Evolutionary conservation across 2,797 vertebrate genomes (phyloP).

Genomic region (Sebastes vulpes): DNA sequence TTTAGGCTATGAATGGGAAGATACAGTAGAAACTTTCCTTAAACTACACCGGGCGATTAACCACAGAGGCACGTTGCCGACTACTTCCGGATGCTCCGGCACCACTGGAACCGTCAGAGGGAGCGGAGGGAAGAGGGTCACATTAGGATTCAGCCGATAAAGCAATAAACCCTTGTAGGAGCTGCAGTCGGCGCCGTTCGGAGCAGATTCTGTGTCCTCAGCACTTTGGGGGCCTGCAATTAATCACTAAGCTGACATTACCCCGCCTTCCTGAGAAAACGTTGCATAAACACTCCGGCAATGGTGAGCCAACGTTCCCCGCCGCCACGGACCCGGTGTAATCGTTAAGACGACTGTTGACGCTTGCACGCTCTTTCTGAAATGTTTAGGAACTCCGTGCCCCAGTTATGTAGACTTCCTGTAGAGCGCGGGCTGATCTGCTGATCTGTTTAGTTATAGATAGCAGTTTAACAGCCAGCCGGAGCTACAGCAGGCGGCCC

Average conservation of each 20-base stretch:
- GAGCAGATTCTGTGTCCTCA: conserved; percentile 79
- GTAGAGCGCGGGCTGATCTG: conserved; percentile 25
- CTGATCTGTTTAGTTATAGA: conserved; percentile 54
- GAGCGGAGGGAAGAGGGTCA: conserved; percentile 58
- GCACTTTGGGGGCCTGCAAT: conserved; percentile 77
- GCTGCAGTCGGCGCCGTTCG: conserved; percentile 72
- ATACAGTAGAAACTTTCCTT: conserved; percentile 29
- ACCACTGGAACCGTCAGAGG: conserved; percentile 48
- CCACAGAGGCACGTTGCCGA: conserved; percentile 33
- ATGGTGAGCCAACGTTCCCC: conserved; percentile 44
- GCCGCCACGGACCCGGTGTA: conserved; percentile 26
- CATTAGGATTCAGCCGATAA: conserved; percentile 82
- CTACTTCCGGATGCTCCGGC: conserved; percentile 48
- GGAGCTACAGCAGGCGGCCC: conserved; percentile 21
- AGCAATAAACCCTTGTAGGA: conserved; percentile 79
- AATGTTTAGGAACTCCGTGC: conserved; percentile 54
- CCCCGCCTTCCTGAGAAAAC: conserved; percentile 55
- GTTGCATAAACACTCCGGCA: conserved; percentile 71
- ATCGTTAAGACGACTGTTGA: conserved; percentile 51
- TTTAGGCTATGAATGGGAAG: conserved; percentile 21
- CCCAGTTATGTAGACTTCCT: conserved; percentile 51
- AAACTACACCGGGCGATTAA: conserved; percentile 41
- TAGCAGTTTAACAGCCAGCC: conserved; percentile 34
- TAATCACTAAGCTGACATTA: conserved; percentile 81
- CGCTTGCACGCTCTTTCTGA: conserved; percentile 18